Evolutionary conservation across 2,888 invertebrate genomes (phyloP).

Genomic region (Lasioglossum lativentre): DNA sequence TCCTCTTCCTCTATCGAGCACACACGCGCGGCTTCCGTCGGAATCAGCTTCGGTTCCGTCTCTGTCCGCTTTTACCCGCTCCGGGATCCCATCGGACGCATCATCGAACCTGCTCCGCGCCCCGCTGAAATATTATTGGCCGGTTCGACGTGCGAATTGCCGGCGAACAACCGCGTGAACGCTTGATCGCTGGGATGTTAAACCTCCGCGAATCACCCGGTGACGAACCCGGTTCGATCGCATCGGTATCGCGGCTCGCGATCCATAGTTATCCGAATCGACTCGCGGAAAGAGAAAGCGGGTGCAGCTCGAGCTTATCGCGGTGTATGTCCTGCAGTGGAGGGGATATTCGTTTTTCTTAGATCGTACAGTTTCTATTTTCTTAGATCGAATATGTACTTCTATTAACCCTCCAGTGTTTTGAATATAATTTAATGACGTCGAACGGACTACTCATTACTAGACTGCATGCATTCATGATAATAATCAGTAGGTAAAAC

Average conservation of each 20-base stretch:
- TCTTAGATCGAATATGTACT: too few relatives aligned
- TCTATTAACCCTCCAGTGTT: background rate
- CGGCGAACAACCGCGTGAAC: background rate
- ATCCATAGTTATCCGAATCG: background rate
- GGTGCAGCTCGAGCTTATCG: too few relatives aligned
- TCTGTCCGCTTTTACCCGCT: background rate
- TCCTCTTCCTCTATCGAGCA: background rate
- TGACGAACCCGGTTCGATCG: background rate
- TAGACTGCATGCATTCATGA: too few relatives aligned
- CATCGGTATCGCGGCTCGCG: background rate
- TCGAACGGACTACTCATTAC: background rate
- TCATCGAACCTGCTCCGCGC: background rate
- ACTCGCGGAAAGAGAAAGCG: background rate
- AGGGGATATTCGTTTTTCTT: too few relatives aligned
- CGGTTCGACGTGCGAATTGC: constrained; percentile 4
- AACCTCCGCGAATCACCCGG: constrained; percentile 6
- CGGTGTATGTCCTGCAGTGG: too few relatives aligned
- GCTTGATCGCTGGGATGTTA: constrained; percentile 23
- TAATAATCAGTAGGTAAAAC: too few relatives aligned
- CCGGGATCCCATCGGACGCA: constrained; percentile 19
- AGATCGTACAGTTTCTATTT: too few relatives aligned
- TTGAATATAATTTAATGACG: background rate
- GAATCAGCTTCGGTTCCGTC: background rate
- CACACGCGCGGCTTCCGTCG: background rate
- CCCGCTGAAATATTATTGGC: constrained; percentile 12